phyloP scores from a whole-genome alignment of 2,888 invertebrate genomes.

The Pachymerium ferrugineum region DNA sequence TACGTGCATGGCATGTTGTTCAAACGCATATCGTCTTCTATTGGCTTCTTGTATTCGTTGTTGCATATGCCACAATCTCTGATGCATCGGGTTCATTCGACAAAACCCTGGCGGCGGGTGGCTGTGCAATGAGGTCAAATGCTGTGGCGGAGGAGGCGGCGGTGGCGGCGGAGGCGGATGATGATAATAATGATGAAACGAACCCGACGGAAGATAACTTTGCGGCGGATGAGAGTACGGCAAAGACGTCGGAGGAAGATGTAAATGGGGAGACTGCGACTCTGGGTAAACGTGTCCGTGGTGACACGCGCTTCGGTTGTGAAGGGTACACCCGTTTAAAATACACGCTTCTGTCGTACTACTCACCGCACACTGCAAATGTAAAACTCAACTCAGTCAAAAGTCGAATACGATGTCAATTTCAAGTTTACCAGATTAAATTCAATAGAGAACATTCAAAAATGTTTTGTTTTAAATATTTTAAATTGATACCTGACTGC shows the following conservation, averaged over 20 bases:
- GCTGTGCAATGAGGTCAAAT: neutral
- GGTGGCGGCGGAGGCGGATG: neutral
- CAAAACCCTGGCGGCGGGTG: conserved; percentile 31
- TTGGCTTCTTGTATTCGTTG: conserved; percentile 61
- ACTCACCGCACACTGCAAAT: neutral
- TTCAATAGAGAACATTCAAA: neutral
- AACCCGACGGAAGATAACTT: conserved; percentile 28
- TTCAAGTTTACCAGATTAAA: neutral
- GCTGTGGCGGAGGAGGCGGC: neutral
- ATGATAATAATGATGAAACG: conserved; percentile 35
- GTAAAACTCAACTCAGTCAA: neutral
- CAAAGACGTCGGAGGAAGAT: conserved; percentile 17
- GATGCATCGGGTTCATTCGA: conserved; percentile 67
- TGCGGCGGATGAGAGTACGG: conserved; percentile 5
- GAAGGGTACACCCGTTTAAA: neutral
- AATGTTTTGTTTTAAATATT: too few relatives aligned
- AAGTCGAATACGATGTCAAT: neutral
- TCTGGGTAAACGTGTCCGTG: conserved; percentile 28
- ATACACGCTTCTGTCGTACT: neutral
- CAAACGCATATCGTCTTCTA: conserved; percentile 47
- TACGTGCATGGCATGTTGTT: conserved; percentile 39
- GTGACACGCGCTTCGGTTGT: conserved; percentile 3
- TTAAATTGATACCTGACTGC: neutral
- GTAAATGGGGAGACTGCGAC: conserved; percentile 28
- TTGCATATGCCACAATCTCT: conserved; percentile 67